phyloP scores from a whole-genome alignment of 2,888 invertebrate genomes.

The Trachelus iudaicus region DNA sequence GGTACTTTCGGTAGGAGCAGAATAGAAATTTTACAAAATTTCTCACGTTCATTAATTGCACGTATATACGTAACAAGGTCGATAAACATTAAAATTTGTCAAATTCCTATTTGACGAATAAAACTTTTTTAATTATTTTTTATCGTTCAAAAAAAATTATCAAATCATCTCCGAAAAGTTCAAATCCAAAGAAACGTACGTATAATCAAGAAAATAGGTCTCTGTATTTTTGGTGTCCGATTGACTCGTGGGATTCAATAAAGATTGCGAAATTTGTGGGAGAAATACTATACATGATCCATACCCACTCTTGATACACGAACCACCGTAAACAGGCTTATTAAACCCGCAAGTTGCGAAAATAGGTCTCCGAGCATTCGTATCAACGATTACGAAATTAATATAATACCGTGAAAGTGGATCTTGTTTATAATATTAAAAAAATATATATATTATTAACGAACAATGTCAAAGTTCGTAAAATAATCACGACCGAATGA shows the following conservation, averaged over 20 bases:
- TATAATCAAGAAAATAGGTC: background rate
- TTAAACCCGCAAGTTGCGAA: conserved; percentile 14
- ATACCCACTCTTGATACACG: conserved; percentile 12
- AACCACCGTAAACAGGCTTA: conserved; percentile 3
- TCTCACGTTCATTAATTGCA: background rate
- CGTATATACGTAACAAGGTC: background rate
- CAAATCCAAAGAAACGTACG: background rate
- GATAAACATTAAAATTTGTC: too few species aligned
- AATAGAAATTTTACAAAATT: background rate
- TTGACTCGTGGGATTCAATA: conserved; percentile 16
- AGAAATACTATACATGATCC: conserved; percentile 10
- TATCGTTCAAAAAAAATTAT: too few species aligned
- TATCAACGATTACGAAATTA: background rate
- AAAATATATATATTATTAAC: background rate
- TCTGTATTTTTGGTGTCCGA: conserved; percentile 6
- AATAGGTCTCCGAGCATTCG: conserved; percentile 13
- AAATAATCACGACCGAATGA: background rate
- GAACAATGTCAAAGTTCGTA: background rate
- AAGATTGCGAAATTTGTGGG: conserved; percentile 24
- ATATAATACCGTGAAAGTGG: background rate
- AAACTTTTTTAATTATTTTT: too few species aligned
- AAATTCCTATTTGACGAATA: too few species aligned
- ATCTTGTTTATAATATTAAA: background rate
- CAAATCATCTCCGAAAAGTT: background rate
- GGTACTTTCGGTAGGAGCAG: background rate